Evolutionary conservation across 2,888 invertebrate species (phyloP).

Genomic region (Rhogogaster chlorosoma): DNA sequence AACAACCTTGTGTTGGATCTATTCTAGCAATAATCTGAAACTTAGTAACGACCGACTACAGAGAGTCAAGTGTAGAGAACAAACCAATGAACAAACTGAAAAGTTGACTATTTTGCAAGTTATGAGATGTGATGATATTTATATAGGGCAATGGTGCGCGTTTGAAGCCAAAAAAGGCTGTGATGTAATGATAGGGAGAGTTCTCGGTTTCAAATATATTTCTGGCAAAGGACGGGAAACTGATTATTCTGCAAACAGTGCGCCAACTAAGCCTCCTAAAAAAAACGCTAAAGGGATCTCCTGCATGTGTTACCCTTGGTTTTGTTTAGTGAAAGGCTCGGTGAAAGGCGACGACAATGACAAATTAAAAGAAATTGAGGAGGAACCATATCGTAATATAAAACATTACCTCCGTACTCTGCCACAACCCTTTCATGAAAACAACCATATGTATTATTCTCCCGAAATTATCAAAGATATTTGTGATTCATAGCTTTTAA

Average conservation of each 20-base stretch:
- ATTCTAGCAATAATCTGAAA: background rate
- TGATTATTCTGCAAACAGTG: constrained; percentile 13
- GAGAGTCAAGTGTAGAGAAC: background rate
- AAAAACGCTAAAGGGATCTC: constrained; percentile 2
- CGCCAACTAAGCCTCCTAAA: background rate
- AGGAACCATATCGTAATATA: background rate
- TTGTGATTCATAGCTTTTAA: background rate
- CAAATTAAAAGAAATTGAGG: background rate
- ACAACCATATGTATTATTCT: background rate
- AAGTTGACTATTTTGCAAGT: background rate
- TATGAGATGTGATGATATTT: background rate
- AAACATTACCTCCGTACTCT: background rate
- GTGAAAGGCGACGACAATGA: background rate
- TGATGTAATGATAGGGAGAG: background rate
- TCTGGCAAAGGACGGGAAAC: background rate
- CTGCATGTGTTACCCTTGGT: constrained; percentile 10
- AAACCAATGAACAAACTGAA: background rate
- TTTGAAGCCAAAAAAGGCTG: background rate
- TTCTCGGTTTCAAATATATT: background rate
- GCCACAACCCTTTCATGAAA: background rate
- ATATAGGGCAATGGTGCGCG: constrained; percentile 13
- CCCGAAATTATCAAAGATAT: background rate
- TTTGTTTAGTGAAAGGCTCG: too few relatives aligned
- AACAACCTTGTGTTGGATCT: constrained; percentile 10
- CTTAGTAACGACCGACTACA: constrained; percentile 6